These are phyloP conservation scores for Drosophila recens DNA, from an alignment of 2,888 invertebrate species.

Conservation along the genomic window DNA sequence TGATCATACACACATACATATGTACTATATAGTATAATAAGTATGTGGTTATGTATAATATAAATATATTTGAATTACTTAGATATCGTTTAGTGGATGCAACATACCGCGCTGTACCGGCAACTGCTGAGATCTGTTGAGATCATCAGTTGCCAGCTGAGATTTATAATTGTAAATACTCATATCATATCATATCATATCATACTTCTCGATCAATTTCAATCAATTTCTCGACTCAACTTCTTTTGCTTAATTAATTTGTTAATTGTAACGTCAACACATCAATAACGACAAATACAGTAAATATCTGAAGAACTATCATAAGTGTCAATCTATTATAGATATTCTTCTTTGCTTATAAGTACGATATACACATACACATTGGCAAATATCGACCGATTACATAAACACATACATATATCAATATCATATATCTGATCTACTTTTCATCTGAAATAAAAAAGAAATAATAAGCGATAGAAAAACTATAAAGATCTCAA, in stretches of 20 bases:
- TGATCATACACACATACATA: constrained; percentile 19
- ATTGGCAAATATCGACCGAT: constrained; percentile 45
- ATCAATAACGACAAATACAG: constrained; percentile 75
- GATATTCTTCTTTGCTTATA: constrained; percentile 45
- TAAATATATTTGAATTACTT: constrained; percentile 41
- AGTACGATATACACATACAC: constrained; percentile 44
- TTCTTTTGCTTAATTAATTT: constrained; percentile 30
- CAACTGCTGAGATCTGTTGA: constrained; percentile 41
- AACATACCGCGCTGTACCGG: constrained; percentile 78
- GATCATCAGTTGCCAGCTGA: constrained; percentile 66
- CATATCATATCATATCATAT: neutral
- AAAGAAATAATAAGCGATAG: neutral
- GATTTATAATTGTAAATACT: constrained; percentile 57
- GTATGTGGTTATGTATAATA: constrained; percentile 33
- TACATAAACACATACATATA: constrained; percentile 32
- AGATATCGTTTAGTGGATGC: constrained; percentile 78
- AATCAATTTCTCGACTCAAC: constrained; percentile 10
- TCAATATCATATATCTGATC: constrained; percentile 13
- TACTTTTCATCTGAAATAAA: constrained; percentile 8
- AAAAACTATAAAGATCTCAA: constrained; percentile 10
- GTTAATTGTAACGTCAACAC: constrained; percentile 59
- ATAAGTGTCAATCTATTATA: constrained; percentile 54
- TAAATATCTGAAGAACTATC: constrained; percentile 73
- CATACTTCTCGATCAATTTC: constrained; percentile 4
- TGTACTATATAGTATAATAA: constrained; percentile 40